A percentile compares a stretch with the other conserved stretches of the same genome.
These are phyloP conservation scores for Spilogale gracilis DNA, from an alignment of 2,113 vertebrate genomes.

Conservation along the genomic window DNA sequence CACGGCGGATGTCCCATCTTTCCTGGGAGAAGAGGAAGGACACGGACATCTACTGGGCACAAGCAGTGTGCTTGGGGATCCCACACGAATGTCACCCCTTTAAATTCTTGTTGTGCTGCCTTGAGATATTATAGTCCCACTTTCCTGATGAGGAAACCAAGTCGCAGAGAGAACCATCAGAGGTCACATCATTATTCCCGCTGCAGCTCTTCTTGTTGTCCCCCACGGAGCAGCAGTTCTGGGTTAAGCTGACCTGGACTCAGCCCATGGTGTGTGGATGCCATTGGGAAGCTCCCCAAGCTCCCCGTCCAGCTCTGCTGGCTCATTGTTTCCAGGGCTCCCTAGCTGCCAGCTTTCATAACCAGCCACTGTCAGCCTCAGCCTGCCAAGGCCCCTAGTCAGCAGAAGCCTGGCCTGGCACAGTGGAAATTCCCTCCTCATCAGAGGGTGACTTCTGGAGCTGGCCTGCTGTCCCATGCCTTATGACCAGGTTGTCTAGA, in stretches of 20 bases:
- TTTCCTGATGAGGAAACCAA: slow-evolving; percentile 7
- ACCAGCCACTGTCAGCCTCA: not conserved
- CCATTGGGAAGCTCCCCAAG: not conserved
- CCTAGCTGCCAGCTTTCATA: not conserved
- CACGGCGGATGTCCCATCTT: not conserved
- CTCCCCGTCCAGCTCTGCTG: not conserved
- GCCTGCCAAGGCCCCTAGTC: not conserved
- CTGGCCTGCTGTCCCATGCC: not conserved
- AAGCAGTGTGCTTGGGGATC: not conserved
- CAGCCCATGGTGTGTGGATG: not conserved
- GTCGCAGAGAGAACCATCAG: not conserved
- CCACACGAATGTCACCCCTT: not conserved
- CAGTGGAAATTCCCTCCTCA: not conserved
- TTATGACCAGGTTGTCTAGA: not conserved
- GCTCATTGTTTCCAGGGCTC: not conserved
- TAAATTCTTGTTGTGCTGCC: not conserved
- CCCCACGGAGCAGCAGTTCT: not conserved
- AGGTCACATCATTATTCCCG: not conserved
- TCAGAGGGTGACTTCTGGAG: not conserved
- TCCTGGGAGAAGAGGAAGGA: not conserved
- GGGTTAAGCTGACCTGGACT: not conserved
- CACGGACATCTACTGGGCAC: not conserved
- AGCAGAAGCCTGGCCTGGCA: not conserved
- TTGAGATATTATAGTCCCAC: not conserved
- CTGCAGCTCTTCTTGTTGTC: not conserved